Base-by-base conservation (phyloP, 2,888 invertebrate species). In the Scaptomyza cyrtandrae region DNA sequence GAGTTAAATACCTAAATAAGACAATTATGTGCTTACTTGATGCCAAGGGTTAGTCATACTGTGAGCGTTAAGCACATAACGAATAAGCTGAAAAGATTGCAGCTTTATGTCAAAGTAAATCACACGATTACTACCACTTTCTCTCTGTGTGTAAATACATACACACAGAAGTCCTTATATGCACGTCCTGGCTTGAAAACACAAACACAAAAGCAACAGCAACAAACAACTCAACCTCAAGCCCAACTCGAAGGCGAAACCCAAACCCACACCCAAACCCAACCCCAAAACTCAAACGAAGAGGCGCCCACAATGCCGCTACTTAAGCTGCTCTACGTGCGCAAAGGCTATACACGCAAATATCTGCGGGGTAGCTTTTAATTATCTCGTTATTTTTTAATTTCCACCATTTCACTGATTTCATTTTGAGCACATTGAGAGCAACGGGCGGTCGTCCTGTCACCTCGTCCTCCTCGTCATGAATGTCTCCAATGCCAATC, bases 311-410 rank as follows among this genome's bases (percentile, higher is more conserved):
- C 73, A 80, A 77, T 70, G 84, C 62, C 68, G 84, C 78, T 78
- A 86, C 82, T 82, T 82, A 78, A 82, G 85, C 78, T 70, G 68
- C 53, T 81, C 64, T 82, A 86, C 85, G 82, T 86, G 87, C 66
- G 71, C 66, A 61, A 54, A 64, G 75, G 75, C 75, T 68, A 72
- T 68, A 72, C 58, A 69, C 14, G 71, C 65, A 80, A 78, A 78
- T 89, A 89, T 75, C 90, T 89, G 77, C 83, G 79, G 90, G 90
- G 88, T 76, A 78, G 77, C 86, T 89, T 90, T 90, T 90, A 90
- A 90, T 90, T 90, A 90, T 90, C 86, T 86, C 86, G 84, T 90
- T 90, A 84, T 87, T 88, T 85, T 85, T 84, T 86, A 86, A 88
- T 85, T 83, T 88, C 78, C 74, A 80, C 63, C 72, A 72, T 74